Evolutionary conservation across 2,113 vertebrate genomes (phyloP), one percentile per base, ranked within the genome.

Genomic region (Oreocharis arfaki): DNA sequence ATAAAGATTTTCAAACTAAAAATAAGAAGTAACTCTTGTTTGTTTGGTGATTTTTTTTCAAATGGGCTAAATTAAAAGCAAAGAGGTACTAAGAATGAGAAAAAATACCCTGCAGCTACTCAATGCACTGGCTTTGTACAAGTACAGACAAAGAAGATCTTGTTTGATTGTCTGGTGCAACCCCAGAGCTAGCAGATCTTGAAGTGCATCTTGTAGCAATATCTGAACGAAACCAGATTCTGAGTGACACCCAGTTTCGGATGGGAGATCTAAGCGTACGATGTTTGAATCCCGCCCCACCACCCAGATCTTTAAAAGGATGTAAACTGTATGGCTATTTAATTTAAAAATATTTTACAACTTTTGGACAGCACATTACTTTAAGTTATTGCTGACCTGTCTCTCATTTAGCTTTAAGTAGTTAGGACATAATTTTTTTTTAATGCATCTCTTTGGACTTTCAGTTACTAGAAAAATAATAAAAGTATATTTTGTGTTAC

Each of bases 1-100:
- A 84, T 68, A 90, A 81, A 86, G 60, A 88, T 68, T 93, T 92
- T 49, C 27, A 53, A 88, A 81, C 35, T 53, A 41, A 94, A 94
- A 28, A n/a, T 60, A 75, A 32, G 17, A 65, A 91, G 8, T 23
- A 86, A 77, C 0, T 33, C 30, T 9, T 6, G 3, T 49, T 49
- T 57, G 10, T 50, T 64, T 59, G 24, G 7, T 50, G 26, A 6
- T 24, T 32, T 67, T 37, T 35, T 47, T 67, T 44, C 23, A 46
- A 81, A 46, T 16, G 3, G 16, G 10, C 11, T 83, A 65, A 64
- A 81, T 69, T 74, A 87, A 91, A 88, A 83, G 41, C 41, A 65
- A n/a, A 79, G 46, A 60, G 20, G 13, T 50, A 42, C 13, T 79
- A 87, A n/a, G 12, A 33, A 27, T 41, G 82, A 21, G 27, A 63